Percentiles rank a stretch among this genome's conserved stretches.
phyloP scores from a whole-genome alignment of 2,113 vertebrate species.

The Chaetura pelagica region DNA sequence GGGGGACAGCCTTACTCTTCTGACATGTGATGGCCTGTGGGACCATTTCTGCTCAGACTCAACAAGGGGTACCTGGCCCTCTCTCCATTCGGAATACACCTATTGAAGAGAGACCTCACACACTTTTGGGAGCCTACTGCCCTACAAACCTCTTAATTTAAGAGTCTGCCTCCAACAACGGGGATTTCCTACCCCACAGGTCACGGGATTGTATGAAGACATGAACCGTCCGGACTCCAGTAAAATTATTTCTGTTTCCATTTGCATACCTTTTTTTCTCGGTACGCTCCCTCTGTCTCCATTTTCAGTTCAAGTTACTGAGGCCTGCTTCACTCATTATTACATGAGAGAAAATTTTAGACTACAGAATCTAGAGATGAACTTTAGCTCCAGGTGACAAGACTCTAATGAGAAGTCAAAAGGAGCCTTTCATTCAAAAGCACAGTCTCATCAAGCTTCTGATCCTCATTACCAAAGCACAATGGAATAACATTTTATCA shows the following conservation, averaged over 20 bases:
- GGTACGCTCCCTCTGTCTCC: neutral
- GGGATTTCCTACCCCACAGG: slow-evolving; percentile 37
- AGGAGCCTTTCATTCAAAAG: neutral
- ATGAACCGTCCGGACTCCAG: neutral
- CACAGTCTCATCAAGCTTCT: neutral
- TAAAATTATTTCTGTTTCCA: slow-evolving; percentile 46
- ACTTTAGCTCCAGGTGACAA: neutral
- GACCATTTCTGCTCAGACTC: neutral
- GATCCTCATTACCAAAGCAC: neutral
- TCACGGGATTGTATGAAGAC: slow-evolving; percentile 48
- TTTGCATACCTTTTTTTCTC: slow-evolving; percentile 61
- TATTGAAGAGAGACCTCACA: neutral
- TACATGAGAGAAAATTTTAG: slow-evolving; percentile 20
- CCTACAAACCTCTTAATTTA: neutral
- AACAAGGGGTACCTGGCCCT: neutral
- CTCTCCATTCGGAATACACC: neutral
- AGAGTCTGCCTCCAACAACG: neutral
- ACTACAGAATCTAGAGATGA: neutral
- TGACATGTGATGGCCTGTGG: neutral
- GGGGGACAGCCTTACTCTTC: neutral
- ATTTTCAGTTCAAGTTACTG: slow-evolving; percentile 58
- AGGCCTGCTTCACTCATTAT: slow-evolving; percentile 10
- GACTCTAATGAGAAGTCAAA: neutral
- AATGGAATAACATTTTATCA: neutral
- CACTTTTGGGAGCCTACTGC: neutral